Base-by-base conservation (phyloP, 1,140 invertebrate species). In the Protaetia brevitarsis region DNA sequence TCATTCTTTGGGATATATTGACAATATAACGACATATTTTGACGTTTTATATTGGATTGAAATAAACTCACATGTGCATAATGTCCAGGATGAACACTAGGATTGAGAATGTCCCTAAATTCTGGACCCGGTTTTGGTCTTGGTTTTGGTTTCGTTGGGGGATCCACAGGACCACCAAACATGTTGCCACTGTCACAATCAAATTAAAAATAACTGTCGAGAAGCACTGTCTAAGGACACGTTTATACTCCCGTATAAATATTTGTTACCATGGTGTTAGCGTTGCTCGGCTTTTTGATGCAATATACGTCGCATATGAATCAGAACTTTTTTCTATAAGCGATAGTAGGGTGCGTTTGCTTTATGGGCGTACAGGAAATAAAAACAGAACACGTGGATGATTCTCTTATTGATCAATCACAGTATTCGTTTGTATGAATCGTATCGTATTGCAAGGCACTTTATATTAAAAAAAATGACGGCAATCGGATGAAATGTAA, bases 31-130 rank as follows among this genome's bases (percentile, higher is more conserved):
- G 30, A 59, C 13, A 3, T 13, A 29, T 29, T n/a, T n/a, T n/a
- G 5, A n/a, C 8, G 19, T 66, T 31, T 36, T 57, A 26, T 8
- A 63, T 63, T 59, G 13, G 30, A 19, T 65, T 29, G 41, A 30
- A 13, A 1, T n/a, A 34, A 64, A 62, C 68, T 68, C 62, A 70
- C 69, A 16, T 72, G 68, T 7, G 23, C 68, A 31, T 64, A 68
- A 58, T 29, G 29, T 27, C 64, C 68, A 3, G 68, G 70, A 8
- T 29, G 34, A 8, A 66, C 34, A 10, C 28, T 30, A 13, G 68
- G 68, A 11, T 64, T 31, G 8, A 66, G 67, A 8, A 67, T 66
- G 26, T 66, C 69, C 23, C 65, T 45, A 8, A 51, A 62, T 29
- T 57, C 65, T 10, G 66, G 60, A 26, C 65, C 19, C 23, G 36